Percentiles rank a stretch among this genome's conserved stretches.
These are phyloP conservation scores for Ciona savignyi DNA, from an alignment of 23 tunicate species.

Conservation along the genomic window DNA sequence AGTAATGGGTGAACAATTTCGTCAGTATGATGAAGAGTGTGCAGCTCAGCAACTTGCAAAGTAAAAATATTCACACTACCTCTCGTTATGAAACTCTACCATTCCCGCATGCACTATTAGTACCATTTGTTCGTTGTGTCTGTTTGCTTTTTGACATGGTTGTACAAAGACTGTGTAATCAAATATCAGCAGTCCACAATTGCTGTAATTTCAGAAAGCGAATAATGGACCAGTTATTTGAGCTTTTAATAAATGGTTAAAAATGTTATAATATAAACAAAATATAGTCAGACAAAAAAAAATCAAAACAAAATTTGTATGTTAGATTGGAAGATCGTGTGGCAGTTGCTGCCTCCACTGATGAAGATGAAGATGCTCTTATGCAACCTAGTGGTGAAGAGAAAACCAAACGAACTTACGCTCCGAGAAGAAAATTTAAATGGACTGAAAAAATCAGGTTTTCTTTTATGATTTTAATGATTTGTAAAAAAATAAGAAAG, in stretches of 20 bases:
- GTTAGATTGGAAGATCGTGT: constrained; percentile 35
- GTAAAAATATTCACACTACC: no score
- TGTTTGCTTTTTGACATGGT: no score
- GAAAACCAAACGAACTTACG: constrained; percentile 75
- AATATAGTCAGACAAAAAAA: no score
- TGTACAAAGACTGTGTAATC: no score
- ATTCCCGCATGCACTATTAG: no score
- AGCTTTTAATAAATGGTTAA: background rate
- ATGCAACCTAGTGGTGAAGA: constrained; percentile 48
- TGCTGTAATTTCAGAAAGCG: background rate
- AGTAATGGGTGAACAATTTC: constrained; percentile 70
- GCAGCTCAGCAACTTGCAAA: constrained; percentile 55
- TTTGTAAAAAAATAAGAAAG: no score
- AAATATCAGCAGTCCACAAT: background rate
- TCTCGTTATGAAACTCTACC: no score
- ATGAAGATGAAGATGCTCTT: constrained; percentile 66
- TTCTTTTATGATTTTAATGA: no score
- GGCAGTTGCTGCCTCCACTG: constrained; percentile 56
- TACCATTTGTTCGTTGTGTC: no score
- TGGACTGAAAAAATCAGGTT: constrained; percentile 77
- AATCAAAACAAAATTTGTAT: background rate
- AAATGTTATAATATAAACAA: no score
- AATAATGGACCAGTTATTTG: background rate
- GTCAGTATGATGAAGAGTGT: constrained; percentile 65
- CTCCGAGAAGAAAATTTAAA: constrained; percentile 82